These are phyloP conservation scores for Neomorphus geoffroyi DNA, from an alignment of 2,797 vertebrate genomes.

Conservation along the genomic window DNA sequence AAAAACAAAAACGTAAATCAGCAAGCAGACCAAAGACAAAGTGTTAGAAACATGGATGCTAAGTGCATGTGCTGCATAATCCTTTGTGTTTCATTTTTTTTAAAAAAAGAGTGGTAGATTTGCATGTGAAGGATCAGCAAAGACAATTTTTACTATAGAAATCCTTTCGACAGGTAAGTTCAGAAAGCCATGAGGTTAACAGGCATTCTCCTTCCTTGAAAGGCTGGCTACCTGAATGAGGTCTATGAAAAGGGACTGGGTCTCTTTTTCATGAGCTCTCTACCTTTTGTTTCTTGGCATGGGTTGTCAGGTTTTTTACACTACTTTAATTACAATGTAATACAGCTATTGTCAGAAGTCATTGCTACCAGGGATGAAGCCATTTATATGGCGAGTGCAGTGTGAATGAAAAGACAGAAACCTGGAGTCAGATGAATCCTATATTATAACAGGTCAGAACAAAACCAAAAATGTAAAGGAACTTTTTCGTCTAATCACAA, in stretches of 20 bases:
- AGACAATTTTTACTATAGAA: background rate
- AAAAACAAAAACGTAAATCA: no score
- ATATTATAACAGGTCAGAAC: background rate
- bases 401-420: background rate
- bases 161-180: background rate
- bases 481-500: background rate
- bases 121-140: background rate
- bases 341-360: background rate
- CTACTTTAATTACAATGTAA: background rate
- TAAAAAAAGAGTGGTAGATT: background rate
- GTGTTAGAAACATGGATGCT: background rate
- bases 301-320: background rate
- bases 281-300: background rate
- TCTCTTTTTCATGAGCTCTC: background rate
- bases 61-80: rapidly evolving
- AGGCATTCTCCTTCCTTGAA: background rate
- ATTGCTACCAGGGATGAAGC: background rate
- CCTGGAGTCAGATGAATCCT: background rate
- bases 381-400: background rate
- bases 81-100: background rate
- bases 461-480: background rate
- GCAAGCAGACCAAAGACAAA: background rate
- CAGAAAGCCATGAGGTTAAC: background rate
- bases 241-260: background rate
- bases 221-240: background rate